phyloP scores from a whole-genome alignment of 2,797 vertebrate genomes.

The Syndactyla subalaris region DNA sequence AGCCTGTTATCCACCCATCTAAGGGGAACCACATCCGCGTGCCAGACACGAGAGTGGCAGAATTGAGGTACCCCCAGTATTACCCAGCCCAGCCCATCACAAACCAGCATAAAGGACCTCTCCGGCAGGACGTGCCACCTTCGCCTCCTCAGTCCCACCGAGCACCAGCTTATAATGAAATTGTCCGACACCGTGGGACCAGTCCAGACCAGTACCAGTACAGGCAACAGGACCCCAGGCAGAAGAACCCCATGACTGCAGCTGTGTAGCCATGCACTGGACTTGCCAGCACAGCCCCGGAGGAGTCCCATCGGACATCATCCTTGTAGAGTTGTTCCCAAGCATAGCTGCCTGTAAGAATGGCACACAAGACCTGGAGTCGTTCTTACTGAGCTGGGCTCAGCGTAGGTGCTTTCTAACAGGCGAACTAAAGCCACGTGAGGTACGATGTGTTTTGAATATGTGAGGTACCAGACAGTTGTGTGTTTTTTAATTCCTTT shows the following conservation, averaged over 20 bases:
- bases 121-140: slow-evolving; percentile 94
- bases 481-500: slow-evolving; percentile 32
- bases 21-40: slow-evolving; percentile 79
- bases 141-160: slow-evolving; percentile 89
- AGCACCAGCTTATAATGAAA: slow-evolving; percentile 83
- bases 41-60: slow-evolving; percentile 72
- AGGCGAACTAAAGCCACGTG: not conserved
- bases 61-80: slow-evolving; percentile 84
- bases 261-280: slow-evolving; percentile 80
- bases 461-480: slow-evolving; percentile 19
- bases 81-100: slow-evolving; percentile 73
- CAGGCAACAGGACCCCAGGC: slow-evolving; percentile 82
- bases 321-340: slow-evolving; percentile 16
- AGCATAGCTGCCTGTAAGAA: slow-evolving; percentile 12
- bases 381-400: slow-evolving; percentile 42
- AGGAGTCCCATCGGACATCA: fast-evolving
- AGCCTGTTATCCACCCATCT: slow-evolving; percentile 74
- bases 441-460: slow-evolving; percentile 18
- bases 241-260: slow-evolving; percentile 89
- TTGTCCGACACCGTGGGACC: slow-evolving; percentile 80
- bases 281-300: not conserved
- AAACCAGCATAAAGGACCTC: slow-evolving; percentile 87
- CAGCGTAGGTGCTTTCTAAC: slow-evolving; percentile 30
- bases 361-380: not conserved
- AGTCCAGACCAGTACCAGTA: slow-evolving; percentile 83